Conservation (phyloP, 37 sponge, comb jelly and placozoan genomes). For the Ianthella basta region DNA sequence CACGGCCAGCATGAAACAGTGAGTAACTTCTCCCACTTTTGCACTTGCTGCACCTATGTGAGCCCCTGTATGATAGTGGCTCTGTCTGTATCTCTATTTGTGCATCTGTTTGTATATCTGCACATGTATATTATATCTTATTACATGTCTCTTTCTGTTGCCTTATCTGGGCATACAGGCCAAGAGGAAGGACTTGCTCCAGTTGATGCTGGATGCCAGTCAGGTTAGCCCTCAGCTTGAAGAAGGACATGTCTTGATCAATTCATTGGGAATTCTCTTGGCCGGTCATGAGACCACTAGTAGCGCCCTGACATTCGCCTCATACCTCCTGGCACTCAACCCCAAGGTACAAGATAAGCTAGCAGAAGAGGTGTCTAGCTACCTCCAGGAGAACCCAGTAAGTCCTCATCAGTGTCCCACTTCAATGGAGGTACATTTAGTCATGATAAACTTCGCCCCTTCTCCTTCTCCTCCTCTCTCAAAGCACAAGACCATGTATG, state of each 20-base stretch:
- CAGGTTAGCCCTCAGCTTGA: conserved; percentile 20
- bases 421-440: no score
- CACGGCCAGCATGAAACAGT: no score
- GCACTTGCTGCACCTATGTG: no score
- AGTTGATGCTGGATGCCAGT: conserved; percentile 67
- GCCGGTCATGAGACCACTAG: conserved; percentile 89
- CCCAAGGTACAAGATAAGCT: conserved; percentile 67
- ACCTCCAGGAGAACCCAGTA: conserved; percentile 64
- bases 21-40: no score
- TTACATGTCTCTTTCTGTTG: no score
- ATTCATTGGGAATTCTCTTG: conserved; percentile 50
- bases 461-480: neutral
- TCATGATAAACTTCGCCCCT: no score
- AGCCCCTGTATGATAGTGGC: no score
- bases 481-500: neutral
- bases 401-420: no score
- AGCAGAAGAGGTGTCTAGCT: conserved; percentile 45
- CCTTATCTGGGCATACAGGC: neutral
- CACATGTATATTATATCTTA: no score
- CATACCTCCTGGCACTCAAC: conserved; percentile 73
- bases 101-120: no score
- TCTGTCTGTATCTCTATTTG: no score
- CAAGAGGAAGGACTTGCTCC: conserved; percentile 62
- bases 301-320: conserved; percentile 57
- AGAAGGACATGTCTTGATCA: conserved; percentile 45